Percentiles rank a stretch among this genome's conserved stretches.
phyloP scores from a whole-genome alignment of 2,113 vertebrate genomes.

The Dolichotis patagonum region DNA sequence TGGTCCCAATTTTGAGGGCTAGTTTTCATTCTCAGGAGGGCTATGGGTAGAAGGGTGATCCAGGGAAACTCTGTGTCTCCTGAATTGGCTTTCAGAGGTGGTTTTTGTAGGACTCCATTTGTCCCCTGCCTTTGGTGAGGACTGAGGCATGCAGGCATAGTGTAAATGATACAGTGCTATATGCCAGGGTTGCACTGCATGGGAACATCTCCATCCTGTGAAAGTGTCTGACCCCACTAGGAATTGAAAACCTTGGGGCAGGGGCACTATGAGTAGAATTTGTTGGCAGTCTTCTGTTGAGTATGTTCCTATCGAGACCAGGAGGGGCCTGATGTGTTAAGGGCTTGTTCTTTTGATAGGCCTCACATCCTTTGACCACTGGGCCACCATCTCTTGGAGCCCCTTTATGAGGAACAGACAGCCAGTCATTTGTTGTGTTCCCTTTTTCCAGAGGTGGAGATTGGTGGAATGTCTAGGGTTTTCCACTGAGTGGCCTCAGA shows the following conservation, averaged over 20 bases:
- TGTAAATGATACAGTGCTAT: not conserved
- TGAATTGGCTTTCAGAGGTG: not conserved
- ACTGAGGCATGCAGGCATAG: not conserved
- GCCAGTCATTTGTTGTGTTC: not conserved
- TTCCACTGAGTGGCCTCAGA: not conserved
- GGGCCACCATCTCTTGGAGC: not conserved
- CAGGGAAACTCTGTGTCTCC: not conserved
- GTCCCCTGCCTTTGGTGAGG: not conserved
- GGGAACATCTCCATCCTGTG: not conserved
- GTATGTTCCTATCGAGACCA: not conserved
- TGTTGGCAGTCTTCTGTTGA: not conserved
- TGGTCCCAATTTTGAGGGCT: not conserved
- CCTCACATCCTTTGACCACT: not conserved
- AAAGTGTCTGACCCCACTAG: not conserved
- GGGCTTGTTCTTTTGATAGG: not conserved
- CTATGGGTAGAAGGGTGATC: not conserved
- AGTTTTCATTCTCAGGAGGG: not conserved
- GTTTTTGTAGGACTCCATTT: not conserved
- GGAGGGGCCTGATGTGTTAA: not conserved
- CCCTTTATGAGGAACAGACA: not conserved
- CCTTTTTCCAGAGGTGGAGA: not conserved
- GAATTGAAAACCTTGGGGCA: not conserved
- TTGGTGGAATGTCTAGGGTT: not conserved
- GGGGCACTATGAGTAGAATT: not conserved
- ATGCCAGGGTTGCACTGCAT: not conserved